Conservation (phyloP, 53 echinoderm and acorn worm genomes). For the Mesocentrotus franciscanus region DNA sequence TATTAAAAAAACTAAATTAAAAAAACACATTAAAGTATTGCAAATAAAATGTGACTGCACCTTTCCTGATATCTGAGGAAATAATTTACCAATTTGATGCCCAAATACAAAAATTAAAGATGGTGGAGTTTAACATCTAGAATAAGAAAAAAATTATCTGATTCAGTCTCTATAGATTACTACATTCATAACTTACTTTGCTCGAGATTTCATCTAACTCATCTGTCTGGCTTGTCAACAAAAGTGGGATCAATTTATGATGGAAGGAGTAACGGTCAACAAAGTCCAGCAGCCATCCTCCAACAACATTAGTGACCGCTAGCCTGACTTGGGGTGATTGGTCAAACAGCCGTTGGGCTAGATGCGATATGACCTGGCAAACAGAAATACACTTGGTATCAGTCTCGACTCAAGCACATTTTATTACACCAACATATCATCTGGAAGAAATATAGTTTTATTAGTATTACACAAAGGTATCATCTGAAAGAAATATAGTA, state of each 20-base stretch:
- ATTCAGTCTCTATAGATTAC: not conserved
- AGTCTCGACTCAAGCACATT: not conserved
- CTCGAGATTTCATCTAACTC: conserved; percentile 87
- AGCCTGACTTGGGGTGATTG: conserved; percentile 87
- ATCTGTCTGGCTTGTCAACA: conserved; percentile 91
- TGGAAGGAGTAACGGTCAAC: conserved; percentile 97
- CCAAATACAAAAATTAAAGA: too few relatives aligned
- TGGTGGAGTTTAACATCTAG: too few relatives aligned
- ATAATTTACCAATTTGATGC: too few relatives aligned
- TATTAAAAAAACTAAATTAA: not conserved
- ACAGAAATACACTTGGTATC: not conserved
- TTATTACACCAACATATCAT: not conserved
- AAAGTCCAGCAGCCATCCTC: conserved; percentile 93
- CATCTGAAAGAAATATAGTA: too few relatives aligned
- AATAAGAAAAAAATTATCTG: not conserved
- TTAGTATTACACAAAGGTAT: too few relatives aligned
- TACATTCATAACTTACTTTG: conserved; percentile 60
- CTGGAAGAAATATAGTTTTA: too few relatives aligned
- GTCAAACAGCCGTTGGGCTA: conserved; percentile 96
- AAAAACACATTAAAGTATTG: not conserved
- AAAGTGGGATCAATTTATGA: conserved; percentile 92
- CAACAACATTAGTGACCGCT: conserved; percentile 93
- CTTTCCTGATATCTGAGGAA: too few relatives aligned
- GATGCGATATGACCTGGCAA: conserved; percentile 86
- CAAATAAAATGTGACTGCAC: too few relatives aligned